These are phyloP conservation scores for Epicampocera succincta DNA, from an alignment of 2,888 invertebrate species.

Conservation along the genomic window DNA sequence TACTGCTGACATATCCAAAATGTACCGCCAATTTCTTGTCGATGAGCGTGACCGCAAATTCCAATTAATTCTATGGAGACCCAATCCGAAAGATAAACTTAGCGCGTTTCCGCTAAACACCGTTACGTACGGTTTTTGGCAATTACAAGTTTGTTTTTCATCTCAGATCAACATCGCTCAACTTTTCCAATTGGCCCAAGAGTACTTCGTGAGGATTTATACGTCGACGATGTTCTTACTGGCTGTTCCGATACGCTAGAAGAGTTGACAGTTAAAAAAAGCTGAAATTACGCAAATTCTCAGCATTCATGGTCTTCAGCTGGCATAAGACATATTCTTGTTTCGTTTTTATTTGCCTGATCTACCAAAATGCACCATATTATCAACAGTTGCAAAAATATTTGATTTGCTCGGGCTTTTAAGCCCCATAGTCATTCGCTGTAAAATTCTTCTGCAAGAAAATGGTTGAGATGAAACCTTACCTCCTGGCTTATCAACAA, in stretches of 20 bases:
- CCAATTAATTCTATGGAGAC: conserved; percentile 22
- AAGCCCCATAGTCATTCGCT: conserved; percentile 59
- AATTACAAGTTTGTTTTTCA: conserved; percentile 29
- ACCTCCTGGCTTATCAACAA: background rate
- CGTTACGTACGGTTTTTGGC: conserved; percentile 41
- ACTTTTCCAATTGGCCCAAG: conserved; percentile 5
- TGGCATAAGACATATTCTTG: background rate
- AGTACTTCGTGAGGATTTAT: conserved; percentile 18
- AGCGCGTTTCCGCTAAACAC: conserved; percentile 53
- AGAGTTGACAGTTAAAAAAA: background rate
- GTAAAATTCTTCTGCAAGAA: conserved; percentile 68
- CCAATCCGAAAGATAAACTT: background rate
- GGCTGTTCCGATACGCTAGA: conserved; percentile 20
- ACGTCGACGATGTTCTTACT: conserved; percentile 67
- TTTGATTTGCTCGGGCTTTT: conserved; percentile 55
- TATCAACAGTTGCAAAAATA: conserved; percentile 46
- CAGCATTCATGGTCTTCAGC: background rate
- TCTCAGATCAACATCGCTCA: background rate
- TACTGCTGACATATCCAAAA: conserved; percentile 60
- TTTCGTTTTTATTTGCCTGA: too few relatives aligned
- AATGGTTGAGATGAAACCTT: conserved; percentile 35
- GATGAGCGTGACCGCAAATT: conserved; percentile 40
- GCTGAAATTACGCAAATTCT: conserved; percentile 14
- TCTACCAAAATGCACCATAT: background rate
- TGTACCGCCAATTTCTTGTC: conserved; percentile 62